Evolutionary conservation across 1,140 invertebrate genomes (phyloP), one percentile per base, ranked within the genome.

Genomic region (Scaptomyza hsui): DNA sequence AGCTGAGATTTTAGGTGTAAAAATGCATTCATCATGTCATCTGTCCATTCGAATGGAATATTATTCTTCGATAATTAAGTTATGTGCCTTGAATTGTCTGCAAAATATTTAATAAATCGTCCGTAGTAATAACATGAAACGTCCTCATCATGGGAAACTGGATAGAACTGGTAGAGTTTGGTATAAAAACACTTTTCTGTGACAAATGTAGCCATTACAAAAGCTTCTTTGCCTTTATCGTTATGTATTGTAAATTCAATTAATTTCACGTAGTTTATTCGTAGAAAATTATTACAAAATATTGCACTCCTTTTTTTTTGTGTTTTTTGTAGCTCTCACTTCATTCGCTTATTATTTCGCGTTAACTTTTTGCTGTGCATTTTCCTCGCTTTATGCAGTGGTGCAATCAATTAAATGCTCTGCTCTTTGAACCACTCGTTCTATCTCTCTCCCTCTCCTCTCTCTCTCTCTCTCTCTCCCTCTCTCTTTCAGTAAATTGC

Each of bases 331-430:
- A 7, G 5, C 51, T 26, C 21, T 13, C 32, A 19, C n/a, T 21
- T 12, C 35, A 35, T 19, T 26, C 0, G 13, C n/a, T n/a, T 55
- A 55, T 55, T 67, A 60, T 29, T 39, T 56, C 21, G 15, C 47
- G 35, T 56, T 56, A 24, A 47, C 29, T 56, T 56, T 64, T 55
- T 42, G 37, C 37, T 56, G 15, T 65, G 18, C 18, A 21, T 32
- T n/a, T 21, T 15, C 3, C 29, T 21, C 4, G 21, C 39, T 53
- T 45, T 61, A 61, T 51, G 24, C 56, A 47, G 45, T 65, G 42
- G 24, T 64, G 51, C 60, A 70, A 70, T 70, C 67, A 70, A 70
- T 64, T 70, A 70, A 70, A 64, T 71, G 39, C 12, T 37, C 47
- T 52, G 52, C 47, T 65, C 61, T 51, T 32, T 71, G 26, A 29